Percentiles rank a stretch among this genome's conserved stretches.
phyloP scores from a whole-genome alignment of 2,797 vertebrate species.

The Apogon talboti region DNA sequence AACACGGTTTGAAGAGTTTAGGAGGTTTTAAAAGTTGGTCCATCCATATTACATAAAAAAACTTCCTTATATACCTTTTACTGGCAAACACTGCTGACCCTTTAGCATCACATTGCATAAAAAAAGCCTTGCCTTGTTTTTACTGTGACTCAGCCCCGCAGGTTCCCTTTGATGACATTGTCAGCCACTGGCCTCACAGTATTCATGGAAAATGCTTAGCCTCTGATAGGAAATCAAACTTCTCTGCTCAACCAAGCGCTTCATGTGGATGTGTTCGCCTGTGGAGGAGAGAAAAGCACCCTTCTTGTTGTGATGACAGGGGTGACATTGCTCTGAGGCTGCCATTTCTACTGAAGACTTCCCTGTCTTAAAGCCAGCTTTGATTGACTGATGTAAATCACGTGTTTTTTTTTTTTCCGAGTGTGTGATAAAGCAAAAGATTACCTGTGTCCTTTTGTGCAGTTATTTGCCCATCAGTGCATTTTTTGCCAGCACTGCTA shows the following conservation, averaged over 20 bases:
- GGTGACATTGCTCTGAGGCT: constrained; percentile 66
- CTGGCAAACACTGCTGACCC: not conserved
- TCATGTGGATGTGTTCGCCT: constrained; percentile 51
- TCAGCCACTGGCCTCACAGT: constrained; percentile 36
- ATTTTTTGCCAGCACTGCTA: constrained; percentile 3
- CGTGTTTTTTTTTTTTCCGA: not conserved
- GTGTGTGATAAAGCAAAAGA: constrained; percentile 10
- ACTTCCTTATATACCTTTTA: not conserved
- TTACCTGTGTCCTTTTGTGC: constrained; percentile 23
- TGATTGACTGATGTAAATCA: constrained; percentile 46
- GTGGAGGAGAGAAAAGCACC: constrained; percentile 47
- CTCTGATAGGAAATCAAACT: constrained; percentile 33
- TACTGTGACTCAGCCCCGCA: constrained; percentile 7
- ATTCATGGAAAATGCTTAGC: constrained; percentile 31
- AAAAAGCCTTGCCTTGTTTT: constrained; percentile 9
- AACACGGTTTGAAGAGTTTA: no score
- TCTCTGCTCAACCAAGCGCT: constrained; percentile 49
- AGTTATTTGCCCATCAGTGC: constrained; percentile 18
- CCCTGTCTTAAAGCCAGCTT: constrained; percentile 16
- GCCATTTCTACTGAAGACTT: constrained; percentile 43
- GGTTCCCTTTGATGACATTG: constrained; percentile 35
- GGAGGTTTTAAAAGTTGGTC: no score
- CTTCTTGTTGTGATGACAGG: constrained; percentile 51
- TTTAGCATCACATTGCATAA: not conserved
- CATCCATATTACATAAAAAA: not conserved